Evolutionary conservation across 2,888 invertebrate species (phyloP).

Genomic region (Machimus atricapillus): DNA sequence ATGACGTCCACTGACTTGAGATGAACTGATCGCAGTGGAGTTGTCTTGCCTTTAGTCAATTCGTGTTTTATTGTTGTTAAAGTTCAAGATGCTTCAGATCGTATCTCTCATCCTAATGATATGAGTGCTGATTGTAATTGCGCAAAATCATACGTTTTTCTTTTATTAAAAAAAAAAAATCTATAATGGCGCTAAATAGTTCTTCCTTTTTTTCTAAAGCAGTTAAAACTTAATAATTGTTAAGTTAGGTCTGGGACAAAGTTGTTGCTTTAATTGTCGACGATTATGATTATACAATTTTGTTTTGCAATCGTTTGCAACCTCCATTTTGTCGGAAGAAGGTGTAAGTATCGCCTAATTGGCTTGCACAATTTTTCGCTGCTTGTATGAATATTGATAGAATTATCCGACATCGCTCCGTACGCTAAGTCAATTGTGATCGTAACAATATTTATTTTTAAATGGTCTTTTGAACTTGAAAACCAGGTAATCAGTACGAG

Average conservation of each 20-base stretch:
- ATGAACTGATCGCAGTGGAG: neutral
- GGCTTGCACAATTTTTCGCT: neutral
- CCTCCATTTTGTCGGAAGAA: neutral
- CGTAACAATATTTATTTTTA: neutral
- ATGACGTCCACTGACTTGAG: neutral
- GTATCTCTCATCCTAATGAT: neutral
- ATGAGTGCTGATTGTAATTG: neutral
- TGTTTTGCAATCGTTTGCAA: neutral
- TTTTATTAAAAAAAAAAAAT: neutral
- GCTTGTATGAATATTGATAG: neutral
- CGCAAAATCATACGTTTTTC: neutral
- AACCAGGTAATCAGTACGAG: neutral
- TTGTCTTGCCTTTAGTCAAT: neutral
- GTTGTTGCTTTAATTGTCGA: neutral
- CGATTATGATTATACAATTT: neutral
- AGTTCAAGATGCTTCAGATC: neutral
- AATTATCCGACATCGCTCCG: neutral
- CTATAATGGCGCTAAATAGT: neutral
- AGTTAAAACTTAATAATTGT: neutral
- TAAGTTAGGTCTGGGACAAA: neutral
- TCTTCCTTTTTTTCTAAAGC: neutral
- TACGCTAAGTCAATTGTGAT: neutral
- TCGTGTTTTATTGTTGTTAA: neutral
- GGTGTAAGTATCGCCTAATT: neutral
- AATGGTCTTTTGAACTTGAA: neutral